phyloP scores from a whole-genome alignment of 2,113 vertebrate species.

The Todiramphus chloris region DNA sequence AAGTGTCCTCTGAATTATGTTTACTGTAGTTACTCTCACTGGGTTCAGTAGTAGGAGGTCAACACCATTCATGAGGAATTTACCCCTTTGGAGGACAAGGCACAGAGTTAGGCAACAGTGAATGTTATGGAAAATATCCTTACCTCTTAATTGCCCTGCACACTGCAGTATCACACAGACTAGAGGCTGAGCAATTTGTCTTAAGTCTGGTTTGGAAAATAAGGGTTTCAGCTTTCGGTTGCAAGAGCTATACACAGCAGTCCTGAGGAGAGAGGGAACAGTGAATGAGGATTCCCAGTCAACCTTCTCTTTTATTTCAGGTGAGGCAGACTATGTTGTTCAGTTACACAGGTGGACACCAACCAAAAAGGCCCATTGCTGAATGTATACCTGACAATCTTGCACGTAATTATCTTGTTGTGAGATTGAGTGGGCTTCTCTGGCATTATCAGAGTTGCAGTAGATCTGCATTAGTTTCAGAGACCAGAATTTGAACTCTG shows the following conservation, averaged over 20 bases:
- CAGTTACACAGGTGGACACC: neutral
- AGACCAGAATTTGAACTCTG: neutral
- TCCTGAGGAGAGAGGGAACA: neutral
- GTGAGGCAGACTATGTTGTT: neutral
- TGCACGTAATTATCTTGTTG: neutral
- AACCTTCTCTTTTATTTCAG: neutral
- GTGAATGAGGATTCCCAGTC: neutral
- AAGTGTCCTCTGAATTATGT: neutral
- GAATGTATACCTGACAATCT: neutral
- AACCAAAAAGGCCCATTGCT: neutral
- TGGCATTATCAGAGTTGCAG: neutral
- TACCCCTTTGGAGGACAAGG: neutral
- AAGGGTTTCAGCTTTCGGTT: neutral
- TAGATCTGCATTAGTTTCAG: neutral
- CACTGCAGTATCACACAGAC: neutral
- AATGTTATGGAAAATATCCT: neutral
- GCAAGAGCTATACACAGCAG: neutral
- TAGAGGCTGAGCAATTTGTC: neutral
- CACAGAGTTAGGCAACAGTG: neutral
- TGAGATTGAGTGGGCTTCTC: neutral
- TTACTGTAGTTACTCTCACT: neutral
- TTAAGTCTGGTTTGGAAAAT: neutral
- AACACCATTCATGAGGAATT: neutral
- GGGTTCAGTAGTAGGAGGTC: neutral
- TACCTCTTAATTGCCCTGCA: neutral